These are phyloP conservation scores for Aegithalos caudatus DNA, from an alignment of 2,113 vertebrate species.

Conservation along the genomic window DNA sequence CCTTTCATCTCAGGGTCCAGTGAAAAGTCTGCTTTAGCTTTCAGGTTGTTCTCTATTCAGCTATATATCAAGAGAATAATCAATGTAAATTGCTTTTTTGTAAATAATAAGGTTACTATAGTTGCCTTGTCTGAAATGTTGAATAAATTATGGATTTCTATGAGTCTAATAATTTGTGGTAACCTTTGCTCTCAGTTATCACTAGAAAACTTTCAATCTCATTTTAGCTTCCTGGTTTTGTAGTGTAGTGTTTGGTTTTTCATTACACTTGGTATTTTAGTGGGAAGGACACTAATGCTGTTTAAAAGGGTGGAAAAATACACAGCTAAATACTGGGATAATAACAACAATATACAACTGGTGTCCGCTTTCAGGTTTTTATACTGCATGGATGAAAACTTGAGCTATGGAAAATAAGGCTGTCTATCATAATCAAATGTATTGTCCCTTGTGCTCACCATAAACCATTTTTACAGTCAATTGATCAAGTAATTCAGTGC, in stretches of 20 bases:
- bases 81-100: neutral
- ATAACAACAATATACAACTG: neutral
- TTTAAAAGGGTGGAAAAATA: neutral
- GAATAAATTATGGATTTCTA: neutral
- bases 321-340: neutral
- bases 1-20: neutral
- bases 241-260: neutral
- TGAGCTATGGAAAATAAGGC: neutral
- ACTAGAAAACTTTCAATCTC: neutral
- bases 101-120: neutral
- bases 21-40: neutral
- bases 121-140: neutral
- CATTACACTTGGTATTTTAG: neutral
- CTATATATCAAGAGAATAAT: neutral
- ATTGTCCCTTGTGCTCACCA: neutral
- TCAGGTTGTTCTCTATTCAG: neutral
- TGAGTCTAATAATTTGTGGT: neutral
- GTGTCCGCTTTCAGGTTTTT: neutral
- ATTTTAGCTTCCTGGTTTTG: neutral
- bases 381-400: neutral
- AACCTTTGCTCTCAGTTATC: neutral
- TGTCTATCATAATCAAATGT: neutral
- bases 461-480: neutral
- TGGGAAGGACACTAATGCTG: neutral
- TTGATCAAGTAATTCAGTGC: neutral